These are phyloP conservation scores for Venturia canescens DNA, from an alignment of 1,140 invertebrate genomes.

Conservation along the genomic window DNA sequence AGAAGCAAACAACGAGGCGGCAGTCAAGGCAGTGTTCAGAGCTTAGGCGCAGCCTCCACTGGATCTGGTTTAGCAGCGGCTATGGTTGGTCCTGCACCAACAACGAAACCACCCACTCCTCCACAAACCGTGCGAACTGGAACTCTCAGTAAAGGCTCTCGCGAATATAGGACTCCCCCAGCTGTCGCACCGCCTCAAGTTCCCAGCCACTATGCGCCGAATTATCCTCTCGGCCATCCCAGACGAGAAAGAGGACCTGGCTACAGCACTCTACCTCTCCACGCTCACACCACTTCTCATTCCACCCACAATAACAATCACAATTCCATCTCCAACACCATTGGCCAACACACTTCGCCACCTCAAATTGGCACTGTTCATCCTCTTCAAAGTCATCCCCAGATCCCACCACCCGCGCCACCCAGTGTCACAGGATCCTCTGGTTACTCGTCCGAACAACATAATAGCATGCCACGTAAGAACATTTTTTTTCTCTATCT, in stretches of 20 bases:
- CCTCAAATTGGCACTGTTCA: slow-evolving; percentile 80
- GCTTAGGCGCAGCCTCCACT: slow-evolving; percentile 76
- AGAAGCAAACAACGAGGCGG: slow-evolving; percentile 83
- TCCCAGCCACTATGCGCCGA: slow-evolving; percentile 95
- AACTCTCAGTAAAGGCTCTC: slow-evolving; percentile 83
- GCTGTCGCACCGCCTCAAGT: slow-evolving; percentile 96
- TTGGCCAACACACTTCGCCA: slow-evolving; percentile 74
- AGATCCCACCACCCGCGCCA: slow-evolving; percentile 81
- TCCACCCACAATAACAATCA: slow-evolving; percentile 64
- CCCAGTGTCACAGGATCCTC: slow-evolving; percentile 70
- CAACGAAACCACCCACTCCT: slow-evolving; percentile 95
- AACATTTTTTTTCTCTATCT: slow-evolving; percentile 55
- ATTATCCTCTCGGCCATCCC: slow-evolving; percentile 91
- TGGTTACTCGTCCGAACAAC: slow-evolving; percentile 79
- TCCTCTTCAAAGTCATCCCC: slow-evolving; percentile 80
- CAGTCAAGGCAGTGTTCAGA: slow-evolving; percentile 82
- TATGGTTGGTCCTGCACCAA: slow-evolving; percentile 89
- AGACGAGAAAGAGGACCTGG: slow-evolving; percentile 87
- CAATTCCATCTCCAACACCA: slow-evolving; percentile 73
- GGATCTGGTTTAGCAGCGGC: slow-evolving; percentile 73
- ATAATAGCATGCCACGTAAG: slow-evolving; percentile 89
- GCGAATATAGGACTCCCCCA: slow-evolving; percentile 94
- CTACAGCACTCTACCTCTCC: slow-evolving; percentile 88
- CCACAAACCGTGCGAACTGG: slow-evolving; percentile 87
- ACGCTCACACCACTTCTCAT: slow-evolving; percentile 68